phyloP scores from a whole-genome alignment of 2,113 vertebrate genomes.

The Bungarus multicinctus region DNA sequence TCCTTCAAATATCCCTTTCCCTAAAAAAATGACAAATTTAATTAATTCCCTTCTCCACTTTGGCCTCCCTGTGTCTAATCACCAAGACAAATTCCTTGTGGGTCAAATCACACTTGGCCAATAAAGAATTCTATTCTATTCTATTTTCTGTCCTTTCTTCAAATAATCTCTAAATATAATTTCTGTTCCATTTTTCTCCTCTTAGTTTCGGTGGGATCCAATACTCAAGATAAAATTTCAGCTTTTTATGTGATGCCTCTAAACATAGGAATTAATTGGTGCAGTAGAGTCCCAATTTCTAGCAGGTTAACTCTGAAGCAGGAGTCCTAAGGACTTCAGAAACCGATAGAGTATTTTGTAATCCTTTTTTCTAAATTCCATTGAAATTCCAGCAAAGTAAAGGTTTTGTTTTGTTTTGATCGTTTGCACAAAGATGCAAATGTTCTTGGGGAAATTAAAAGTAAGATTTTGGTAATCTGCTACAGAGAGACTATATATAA shows the following conservation, averaged over 20 bases:
- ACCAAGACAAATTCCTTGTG: too few species aligned
- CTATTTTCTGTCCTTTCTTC: background rate
- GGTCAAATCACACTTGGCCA: too few species aligned
- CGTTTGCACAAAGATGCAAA: background rate
- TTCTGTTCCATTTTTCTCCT: background rate
- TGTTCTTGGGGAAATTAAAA: background rate
- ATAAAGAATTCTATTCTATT: too few species aligned
- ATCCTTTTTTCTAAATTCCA: background rate
- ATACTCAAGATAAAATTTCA: background rate
- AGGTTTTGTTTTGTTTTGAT: background rate
- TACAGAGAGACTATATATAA: background rate
- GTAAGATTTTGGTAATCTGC: background rate
- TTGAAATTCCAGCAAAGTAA: background rate
- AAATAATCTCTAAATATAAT: background rate
- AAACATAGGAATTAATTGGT: background rate
- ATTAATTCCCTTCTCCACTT: slow-evolving; percentile 13
- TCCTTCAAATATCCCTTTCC: slow-evolving; percentile 36
- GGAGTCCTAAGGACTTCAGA: background rate
- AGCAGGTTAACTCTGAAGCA: background rate
- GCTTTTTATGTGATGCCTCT: background rate
- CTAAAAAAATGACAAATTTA: background rate
- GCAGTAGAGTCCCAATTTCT: background rate
- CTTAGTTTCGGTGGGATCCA: background rate
- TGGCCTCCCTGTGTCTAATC: background rate
- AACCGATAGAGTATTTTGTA: background rate